A percentile compares a stretch with the other conserved stretches of the same genome.
phyloP scores from a whole-genome alignment of 2,888 invertebrate species.

The Hypomecis atomaria region DNA sequence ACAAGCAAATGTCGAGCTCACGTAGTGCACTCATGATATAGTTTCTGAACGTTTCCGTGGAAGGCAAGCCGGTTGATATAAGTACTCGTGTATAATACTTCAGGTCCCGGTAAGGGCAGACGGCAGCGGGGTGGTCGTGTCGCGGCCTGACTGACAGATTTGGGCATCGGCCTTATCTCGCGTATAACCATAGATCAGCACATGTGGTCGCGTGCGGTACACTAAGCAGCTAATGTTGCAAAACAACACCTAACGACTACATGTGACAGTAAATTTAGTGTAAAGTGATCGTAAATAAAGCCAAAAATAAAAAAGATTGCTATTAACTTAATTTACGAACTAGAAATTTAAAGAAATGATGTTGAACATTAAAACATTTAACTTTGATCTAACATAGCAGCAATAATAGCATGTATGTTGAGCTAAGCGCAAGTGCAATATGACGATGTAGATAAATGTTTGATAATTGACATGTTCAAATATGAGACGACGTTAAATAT shows the following conservation, averaged over 20 bases:
- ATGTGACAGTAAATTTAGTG: constrained; percentile 30
- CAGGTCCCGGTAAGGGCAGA: constrained; percentile 40
- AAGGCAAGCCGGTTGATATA: constrained; percentile 22
- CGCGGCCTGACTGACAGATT: constrained; percentile 45
- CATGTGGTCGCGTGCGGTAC: constrained; percentile 56
- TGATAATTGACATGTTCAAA: no score
- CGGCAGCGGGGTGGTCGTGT: constrained; percentile 41
- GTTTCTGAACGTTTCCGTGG: constrained; percentile 32
- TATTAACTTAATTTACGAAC: neutral
- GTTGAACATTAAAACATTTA: no score
- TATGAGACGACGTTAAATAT: no score
- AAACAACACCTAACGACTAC: constrained; percentile 46
- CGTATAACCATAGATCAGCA: constrained; percentile 46
- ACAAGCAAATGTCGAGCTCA: no score
- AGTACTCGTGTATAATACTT: neutral
- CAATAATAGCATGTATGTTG: no score
- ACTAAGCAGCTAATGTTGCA: constrained; percentile 55
- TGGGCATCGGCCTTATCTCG: constrained; percentile 52
- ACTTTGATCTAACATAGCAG: no score
- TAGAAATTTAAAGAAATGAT: no score
- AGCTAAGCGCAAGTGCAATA: no score
- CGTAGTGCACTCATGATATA: constrained; percentile 41
- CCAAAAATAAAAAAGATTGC: neutral
- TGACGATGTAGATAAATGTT: no score
- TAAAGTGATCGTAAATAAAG: no score